These are phyloP conservation scores for Bolborhynchus lineola DNA, from an alignment of 2,113 vertebrate species.

Conservation along the genomic window DNA sequence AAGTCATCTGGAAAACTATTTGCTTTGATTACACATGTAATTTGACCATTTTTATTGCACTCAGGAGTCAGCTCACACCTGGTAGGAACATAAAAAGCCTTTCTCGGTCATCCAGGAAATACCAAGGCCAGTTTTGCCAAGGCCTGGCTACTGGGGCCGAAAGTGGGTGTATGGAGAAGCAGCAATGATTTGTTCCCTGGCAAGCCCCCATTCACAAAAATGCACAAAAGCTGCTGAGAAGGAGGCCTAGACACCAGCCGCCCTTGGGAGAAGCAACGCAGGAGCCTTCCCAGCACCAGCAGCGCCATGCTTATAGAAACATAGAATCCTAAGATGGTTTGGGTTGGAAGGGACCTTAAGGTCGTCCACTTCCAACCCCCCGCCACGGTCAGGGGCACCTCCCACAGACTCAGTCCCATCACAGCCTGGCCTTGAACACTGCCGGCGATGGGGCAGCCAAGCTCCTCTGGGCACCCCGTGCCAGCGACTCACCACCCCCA, in stretches of 20 bases:
- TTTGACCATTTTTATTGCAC: not conserved
- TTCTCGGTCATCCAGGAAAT: not conserved
- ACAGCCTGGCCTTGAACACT: not conserved
- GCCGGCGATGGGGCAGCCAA: no score
- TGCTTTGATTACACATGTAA: not conserved
- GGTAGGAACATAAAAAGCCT: rapidly evolving
- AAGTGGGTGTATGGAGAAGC: rapidly evolving
- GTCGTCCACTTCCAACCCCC: not conserved
- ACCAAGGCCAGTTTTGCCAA: not conserved
- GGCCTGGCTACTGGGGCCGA: not conserved
- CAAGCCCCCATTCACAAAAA: rapidly evolving
- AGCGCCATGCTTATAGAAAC: not conserved
- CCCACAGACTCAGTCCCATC: not conserved
- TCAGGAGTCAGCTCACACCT: not conserved
- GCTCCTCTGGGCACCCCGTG: no score
- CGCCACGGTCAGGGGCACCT: not conserved
- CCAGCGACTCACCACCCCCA: not conserved
- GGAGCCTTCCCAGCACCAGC: not conserved
- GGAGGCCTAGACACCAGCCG: not conserved
- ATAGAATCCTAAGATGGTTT: not conserved
- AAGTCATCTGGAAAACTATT: not conserved
- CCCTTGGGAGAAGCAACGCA: rapidly evolving
- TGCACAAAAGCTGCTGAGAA: not conserved
- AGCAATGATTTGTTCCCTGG: not conserved
- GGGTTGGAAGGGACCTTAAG: not conserved